These are phyloP conservation scores for Tychaedon coryphoeus DNA, from an alignment of 2,113 vertebrate species.

Conservation along the genomic window DNA sequence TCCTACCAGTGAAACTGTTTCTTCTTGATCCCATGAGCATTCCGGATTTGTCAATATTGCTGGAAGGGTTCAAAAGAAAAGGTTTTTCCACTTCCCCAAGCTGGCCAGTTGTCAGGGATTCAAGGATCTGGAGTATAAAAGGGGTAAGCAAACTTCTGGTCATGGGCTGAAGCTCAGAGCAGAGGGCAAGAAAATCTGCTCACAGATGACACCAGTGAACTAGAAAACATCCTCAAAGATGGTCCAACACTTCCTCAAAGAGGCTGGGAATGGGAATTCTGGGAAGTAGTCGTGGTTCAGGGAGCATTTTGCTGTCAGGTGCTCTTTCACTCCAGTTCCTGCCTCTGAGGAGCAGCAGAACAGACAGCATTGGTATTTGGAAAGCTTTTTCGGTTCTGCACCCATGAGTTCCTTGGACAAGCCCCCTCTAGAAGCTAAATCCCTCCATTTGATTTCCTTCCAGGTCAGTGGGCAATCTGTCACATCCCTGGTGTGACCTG, in stretches of 20 bases:
- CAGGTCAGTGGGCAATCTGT: not conserved
- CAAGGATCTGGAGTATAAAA: not conserved
- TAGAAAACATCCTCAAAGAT: not conserved
- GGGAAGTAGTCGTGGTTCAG: not conserved
- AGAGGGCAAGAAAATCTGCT: not conserved
- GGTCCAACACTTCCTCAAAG: not conserved
- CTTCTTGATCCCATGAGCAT: not conserved
- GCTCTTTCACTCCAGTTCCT: not conserved
- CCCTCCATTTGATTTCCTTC: constrained; percentile 15
- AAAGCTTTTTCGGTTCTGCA: constrained; percentile 2
- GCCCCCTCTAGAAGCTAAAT: not conserved
- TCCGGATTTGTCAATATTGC: not conserved
- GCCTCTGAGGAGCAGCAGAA: not conserved
- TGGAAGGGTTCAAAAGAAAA: not conserved
- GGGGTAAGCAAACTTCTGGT: not conserved
- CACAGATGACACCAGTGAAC: not conserved
- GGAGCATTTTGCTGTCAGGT: not conserved
- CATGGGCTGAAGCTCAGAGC: not conserved
- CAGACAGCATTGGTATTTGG: not conserved
- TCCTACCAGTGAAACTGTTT: not conserved
- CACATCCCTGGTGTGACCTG: not conserved
- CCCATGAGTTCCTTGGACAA: not conserved
- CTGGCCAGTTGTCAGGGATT: not conserved
- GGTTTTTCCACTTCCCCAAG: not conserved
- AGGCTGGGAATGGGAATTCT: not conserved